Evolutionary conservation across 92 coral and sea anemone species (phyloP).

Genomic region (Blastomussa wellsi): DNA sequence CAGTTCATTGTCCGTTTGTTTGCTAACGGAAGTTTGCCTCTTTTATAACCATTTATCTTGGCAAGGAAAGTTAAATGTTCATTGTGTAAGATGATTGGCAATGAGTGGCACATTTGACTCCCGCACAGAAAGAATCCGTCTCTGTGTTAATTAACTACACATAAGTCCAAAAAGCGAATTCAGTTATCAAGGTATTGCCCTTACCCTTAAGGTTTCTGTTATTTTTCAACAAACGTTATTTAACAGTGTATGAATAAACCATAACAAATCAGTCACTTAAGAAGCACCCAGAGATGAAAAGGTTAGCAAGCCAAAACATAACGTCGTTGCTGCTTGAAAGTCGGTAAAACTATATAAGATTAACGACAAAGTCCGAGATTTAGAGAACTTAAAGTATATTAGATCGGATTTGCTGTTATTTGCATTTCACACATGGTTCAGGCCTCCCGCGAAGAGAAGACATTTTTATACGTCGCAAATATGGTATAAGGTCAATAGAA

Average conservation of each 20-base stretch:
- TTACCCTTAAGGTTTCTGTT: not conserved
- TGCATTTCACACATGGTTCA: not conserved
- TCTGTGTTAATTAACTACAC: not conserved
- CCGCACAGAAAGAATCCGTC: not conserved
- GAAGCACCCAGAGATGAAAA: not conserved
- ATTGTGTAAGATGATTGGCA: not conserved
- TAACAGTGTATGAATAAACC: not conserved
- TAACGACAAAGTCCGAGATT: slow-evolving; percentile 4
- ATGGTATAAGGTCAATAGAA: not conserved
- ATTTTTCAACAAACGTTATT: not conserved
- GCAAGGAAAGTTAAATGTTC: not conserved
- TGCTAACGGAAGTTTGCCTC: not conserved
- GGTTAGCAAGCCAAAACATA: not conserved
- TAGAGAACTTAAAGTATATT: slow-evolving; percentile 15
- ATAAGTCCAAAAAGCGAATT: not conserved
- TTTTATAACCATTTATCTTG: not conserved
- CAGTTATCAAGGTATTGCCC: not conserved
- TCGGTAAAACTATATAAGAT: not conserved
- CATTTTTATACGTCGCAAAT: not conserved
- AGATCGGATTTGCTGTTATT: slow-evolving; percentile 28
- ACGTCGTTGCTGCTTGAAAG: not conserved
- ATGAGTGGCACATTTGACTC: not conserved
- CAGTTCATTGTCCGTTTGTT: not conserved
- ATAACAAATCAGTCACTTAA: not conserved
- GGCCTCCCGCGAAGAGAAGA: slow-evolving; percentile 17